Conservation (phyloP, 2,888 invertebrate genomes). For the Acheta domesticus region DNA sequence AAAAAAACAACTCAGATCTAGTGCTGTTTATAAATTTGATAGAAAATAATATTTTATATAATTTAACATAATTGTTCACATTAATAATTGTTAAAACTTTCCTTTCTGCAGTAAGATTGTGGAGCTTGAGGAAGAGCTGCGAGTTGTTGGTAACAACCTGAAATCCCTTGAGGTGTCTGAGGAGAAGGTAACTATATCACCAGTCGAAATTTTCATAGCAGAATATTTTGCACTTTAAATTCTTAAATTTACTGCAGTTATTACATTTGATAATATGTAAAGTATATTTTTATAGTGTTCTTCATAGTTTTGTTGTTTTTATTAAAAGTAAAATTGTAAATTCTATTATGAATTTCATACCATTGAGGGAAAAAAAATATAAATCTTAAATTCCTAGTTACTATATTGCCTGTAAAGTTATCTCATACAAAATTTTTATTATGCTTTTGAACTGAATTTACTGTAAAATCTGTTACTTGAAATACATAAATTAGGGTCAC, state of each 20-base stretch:
- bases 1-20: no score
- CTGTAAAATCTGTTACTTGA: no score
- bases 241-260: slow-evolving; percentile 24
- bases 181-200: slow-evolving; percentile 79
- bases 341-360: neutral
- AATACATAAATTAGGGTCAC: neutral
- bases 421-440: no score
- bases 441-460: no score
- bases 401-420: no score
- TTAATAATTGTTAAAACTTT: neutral
- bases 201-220: slow-evolving; percentile 41
- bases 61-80: neutral
- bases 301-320: neutral
- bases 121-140: slow-evolving; percentile 99
- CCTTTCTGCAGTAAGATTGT: slow-evolving; percentile 86
- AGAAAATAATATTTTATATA: slow-evolving; percentile 35
- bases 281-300: no score
- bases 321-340: slow-evolving; percentile 18
- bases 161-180: slow-evolving; percentile 99
- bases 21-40: neutral
- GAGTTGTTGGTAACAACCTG: slow-evolving; percentile 99
- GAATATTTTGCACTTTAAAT: slow-evolving; percentile 21
- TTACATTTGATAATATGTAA: no score
- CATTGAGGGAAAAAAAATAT: neutral
- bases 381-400: no score